Base-by-base conservation (phyloP, 1,140 invertebrate genomes). In the Teleogryllus occipitalis region DNA sequence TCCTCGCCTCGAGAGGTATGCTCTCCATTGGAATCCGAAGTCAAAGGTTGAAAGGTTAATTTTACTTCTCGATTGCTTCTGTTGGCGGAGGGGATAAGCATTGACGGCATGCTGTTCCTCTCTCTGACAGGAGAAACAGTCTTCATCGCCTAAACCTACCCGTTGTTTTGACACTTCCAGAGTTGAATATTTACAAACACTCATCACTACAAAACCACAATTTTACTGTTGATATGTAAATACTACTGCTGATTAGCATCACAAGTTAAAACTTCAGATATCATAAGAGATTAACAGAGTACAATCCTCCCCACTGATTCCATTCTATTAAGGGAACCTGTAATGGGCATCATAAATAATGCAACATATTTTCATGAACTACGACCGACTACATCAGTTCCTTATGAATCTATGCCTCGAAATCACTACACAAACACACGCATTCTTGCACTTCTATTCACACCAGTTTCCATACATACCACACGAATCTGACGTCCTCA, bases 1-100 rank as follows among this genome's bases (percentile, higher is more conserved):
- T 82, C 83, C 22, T 83, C 76, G 75, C 15, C 79, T 75, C 22
- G 78, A 47, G 54, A 65, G 10, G 10, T 65, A 65, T 65, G 18
- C 10, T 18, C 54, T 65, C 54, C 54, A 65, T 14, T 65, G 10
- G 54, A 14, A 65, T 65, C 18, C 54, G 54, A 18, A 65, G 54
- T 14, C 54, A 18, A 14, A 65, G 54, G 54, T 14, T 18, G 54
- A 65, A 65, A 65, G 10, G 54, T 18, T 14, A 18, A 65, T 65
- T 65, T 65, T 65, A 65, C 54, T 65, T 65, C 54, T 65, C 54
- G 54, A 65, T 10, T 65, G 54, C 54, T 65, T 65, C 54, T 10
- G 18, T 10, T 65, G 54, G 10, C 18, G 54, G 54, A 65, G 10
- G 54, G 18, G 54, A 65, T 14, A 65, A 65, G 54, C 54, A 65